phyloP scores from a whole-genome alignment of 2,113 vertebrate species.

The Mesoclemmys tuberculata region DNA sequence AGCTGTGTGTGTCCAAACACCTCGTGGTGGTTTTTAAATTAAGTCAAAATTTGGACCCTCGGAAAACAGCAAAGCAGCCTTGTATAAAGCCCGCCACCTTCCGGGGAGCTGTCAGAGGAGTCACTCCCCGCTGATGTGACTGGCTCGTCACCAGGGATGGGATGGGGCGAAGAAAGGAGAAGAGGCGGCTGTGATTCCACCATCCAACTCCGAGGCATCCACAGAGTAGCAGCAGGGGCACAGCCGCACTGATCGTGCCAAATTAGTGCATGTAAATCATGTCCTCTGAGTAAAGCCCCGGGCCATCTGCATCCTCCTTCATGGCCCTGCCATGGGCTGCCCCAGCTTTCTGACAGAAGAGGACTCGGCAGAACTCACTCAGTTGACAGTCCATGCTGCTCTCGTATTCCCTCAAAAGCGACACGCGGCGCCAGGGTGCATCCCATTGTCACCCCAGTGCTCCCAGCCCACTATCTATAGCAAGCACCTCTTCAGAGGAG shows the following conservation, averaged over 20 bases:
- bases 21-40: neutral
- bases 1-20: rapidly evolving
- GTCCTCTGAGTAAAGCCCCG: neutral
- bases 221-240: neutral
- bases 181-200: neutral
- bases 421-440: neutral
- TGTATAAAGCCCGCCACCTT: neutral
- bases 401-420: neutral
- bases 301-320: neutral
- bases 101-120: neutral
- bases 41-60: conserved; percentile 46
- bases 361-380: neutral
- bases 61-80: conserved; percentile 32
- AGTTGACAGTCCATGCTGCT: neutral
- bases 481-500: neutral
- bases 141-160: neutral
- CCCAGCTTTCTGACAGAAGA: neutral
- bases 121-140: neutral
- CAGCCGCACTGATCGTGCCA: neutral
- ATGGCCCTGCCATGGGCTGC: neutral
- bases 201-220: neutral
- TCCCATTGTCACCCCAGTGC: neutral
- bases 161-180: too few species aligned
- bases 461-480: too few species aligned
- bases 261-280: neutral